phyloP scores from a whole-genome alignment of 2,797 vertebrate species.

The Taeniopygia guttata region DNA sequence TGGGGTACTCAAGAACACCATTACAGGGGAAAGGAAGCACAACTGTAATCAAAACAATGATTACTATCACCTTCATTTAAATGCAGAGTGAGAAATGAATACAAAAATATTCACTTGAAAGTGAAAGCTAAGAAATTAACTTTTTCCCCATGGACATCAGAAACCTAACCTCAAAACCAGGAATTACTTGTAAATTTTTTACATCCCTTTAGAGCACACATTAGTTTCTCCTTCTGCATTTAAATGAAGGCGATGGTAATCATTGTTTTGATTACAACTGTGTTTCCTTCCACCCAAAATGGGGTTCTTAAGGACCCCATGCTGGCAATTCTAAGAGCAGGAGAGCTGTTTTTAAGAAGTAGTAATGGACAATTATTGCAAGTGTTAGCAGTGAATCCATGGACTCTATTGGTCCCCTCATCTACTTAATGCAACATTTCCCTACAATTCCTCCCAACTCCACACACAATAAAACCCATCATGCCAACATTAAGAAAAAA shows the following conservation, averaged over 20 bases:
- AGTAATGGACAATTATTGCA: constrained; percentile 64
- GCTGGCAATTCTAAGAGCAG: constrained; percentile 54
- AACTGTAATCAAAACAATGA: constrained; percentile 68
- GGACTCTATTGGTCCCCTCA: not conserved
- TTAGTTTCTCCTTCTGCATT: constrained; percentile 64
- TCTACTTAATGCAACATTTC: constrained; percentile 24
- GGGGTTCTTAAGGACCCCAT: constrained; percentile 66
- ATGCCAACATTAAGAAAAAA: not conserved
- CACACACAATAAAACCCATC: not conserved
- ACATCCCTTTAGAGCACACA: constrained; percentile 49
- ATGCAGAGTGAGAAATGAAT: constrained; percentile 70
- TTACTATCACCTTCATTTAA: constrained; percentile 66
- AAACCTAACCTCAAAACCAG: constrained; percentile 63
- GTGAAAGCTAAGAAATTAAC: constrained; percentile 69
- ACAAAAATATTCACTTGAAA: constrained; percentile 68
- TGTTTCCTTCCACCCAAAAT: constrained; percentile 66
- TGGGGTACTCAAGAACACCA: constrained; percentile 68
- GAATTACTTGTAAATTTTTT: constrained; percentile 53
- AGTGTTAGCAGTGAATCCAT: not conserved
- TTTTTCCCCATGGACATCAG: constrained; percentile 70
- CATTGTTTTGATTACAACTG: constrained; percentile 71
- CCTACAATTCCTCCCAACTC: not conserved
- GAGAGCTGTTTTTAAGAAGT: constrained; percentile 60
- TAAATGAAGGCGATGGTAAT: constrained; percentile 68
- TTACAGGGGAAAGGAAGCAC: constrained; percentile 57